phyloP scores from a whole-genome alignment of 2,888 invertebrate species.

The Pherbina coryleti region DNA sequence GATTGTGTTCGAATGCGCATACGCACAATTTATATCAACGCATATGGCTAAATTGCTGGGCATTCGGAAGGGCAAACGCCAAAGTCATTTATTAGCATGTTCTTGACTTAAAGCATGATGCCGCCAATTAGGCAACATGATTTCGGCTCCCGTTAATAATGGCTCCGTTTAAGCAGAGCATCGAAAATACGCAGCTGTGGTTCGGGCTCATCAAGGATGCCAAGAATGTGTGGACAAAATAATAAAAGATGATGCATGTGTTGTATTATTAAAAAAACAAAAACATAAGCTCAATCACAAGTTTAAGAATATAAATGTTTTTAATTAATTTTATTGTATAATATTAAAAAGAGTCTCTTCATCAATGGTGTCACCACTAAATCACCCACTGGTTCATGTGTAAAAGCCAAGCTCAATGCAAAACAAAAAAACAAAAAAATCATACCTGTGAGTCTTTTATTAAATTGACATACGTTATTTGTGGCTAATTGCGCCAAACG shows the following conservation, averaged over 20 bases:
- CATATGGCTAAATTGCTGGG: constrained; percentile 7
- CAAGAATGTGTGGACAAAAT: neutral
- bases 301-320: neutral
- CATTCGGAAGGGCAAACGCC: neutral
- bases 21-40: constrained; percentile 35
- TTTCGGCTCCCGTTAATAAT: constrained; percentile 22
- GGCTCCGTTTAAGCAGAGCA: constrained; percentile 36
- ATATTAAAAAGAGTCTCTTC: too few species aligned
- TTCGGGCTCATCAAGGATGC: neutral
- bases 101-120: constrained; percentile 47
- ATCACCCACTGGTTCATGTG: too few species aligned
- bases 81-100: constrained; percentile 27
- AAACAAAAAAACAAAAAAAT: neutral
- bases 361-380: too few species aligned
- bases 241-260: neutral
- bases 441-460: constrained; percentile 49
- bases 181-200: neutral
- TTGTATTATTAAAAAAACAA: too few species aligned
- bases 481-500: constrained; percentile 69
- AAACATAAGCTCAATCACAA: too few species aligned
- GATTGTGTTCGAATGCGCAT: constrained; percentile 12
- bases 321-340: neutral
- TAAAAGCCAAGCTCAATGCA: too few species aligned
- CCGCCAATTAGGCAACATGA: constrained; percentile 49
- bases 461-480: constrained; percentile 69